Evolutionary conservation across 2,113 vertebrate genomes (phyloP).

Genomic region (Osmerus eperlanus): DNA sequence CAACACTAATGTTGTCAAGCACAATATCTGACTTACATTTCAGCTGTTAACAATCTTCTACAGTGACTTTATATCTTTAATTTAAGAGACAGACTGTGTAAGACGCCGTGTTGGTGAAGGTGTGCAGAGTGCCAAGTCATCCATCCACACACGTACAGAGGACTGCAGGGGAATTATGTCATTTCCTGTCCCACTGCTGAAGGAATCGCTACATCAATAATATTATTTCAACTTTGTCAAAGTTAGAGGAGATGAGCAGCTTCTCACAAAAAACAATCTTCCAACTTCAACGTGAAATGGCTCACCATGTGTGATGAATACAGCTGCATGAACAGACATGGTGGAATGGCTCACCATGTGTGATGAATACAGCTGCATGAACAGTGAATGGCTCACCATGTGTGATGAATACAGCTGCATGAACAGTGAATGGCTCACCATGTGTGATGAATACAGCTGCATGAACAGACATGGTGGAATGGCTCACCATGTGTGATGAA

Average conservation of each 20-base stretch:
- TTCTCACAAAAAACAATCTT: no score
- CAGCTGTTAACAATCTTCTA: conserved; percentile 25
- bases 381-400: no score
- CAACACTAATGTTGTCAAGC: conserved; percentile 30
- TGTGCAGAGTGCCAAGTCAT: neutral
- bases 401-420: no score
- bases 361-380: no score
- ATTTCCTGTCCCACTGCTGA: conserved; percentile 10
- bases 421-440: no score
- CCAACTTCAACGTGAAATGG: no score
- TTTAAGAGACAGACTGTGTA: conserved; percentile 29
- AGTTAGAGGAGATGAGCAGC: neutral
- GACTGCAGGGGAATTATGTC: conserved; percentile 22
- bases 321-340: no score
- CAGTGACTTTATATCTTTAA: neutral
- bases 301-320: no score
- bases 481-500: no score
- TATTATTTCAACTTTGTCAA: neutral
- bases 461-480: no score
- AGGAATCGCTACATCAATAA: conserved; percentile 11
- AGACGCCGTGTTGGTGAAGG: conserved; percentile 3
- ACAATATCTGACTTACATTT: conserved; percentile 45
- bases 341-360: no score
- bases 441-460: no score
- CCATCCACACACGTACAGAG: conserved; percentile 1